Evolutionary conservation across 2,113 vertebrate genomes (phyloP).

Genomic region (Corythornis vintsioides): DNA sequence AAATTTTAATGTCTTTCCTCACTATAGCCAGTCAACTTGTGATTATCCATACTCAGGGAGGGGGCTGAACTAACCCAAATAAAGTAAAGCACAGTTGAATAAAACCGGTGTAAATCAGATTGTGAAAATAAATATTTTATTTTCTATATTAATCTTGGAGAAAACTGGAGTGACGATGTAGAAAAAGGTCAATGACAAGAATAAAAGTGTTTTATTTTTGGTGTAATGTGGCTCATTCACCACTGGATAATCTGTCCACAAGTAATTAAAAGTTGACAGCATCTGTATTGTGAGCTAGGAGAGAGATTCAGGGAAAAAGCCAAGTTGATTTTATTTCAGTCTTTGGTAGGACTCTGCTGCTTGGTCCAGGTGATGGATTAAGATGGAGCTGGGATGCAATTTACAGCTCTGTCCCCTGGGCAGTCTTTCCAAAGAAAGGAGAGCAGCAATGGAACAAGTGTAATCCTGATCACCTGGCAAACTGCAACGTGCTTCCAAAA

Average conservation of each 20-base stretch:
- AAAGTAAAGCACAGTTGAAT: neutral
- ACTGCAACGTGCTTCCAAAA: neutral
- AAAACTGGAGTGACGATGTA: neutral
- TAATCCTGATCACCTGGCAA: neutral
- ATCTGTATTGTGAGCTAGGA: neutral
- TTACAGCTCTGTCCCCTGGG: slow-evolving; percentile 43
- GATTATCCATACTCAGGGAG: neutral
- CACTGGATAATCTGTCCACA: neutral
- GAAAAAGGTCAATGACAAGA: neutral
- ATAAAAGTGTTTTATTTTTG: slow-evolving; percentile 21
- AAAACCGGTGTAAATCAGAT: neutral
- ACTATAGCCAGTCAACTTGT: slow-evolving; percentile 5
- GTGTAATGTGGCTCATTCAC: neutral
- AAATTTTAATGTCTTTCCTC: slow-evolving; percentile 40
- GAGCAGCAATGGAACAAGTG: neutral
- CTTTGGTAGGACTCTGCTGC: neutral
- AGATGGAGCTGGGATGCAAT: slow-evolving; percentile 14
- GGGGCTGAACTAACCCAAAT: slow-evolving; percentile 11
- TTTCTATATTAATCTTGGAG: neutral
- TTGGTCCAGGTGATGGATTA: slow-evolving; percentile 43
- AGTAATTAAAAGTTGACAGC: neutral
- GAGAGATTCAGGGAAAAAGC: neutral
- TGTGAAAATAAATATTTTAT: neutral
- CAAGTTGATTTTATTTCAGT: slow-evolving; percentile 28
- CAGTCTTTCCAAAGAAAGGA: neutral